Base-by-base conservation (phyloP, 23 tunicate genomes). In the Oikopleura vanhoeffeni region DNA sequence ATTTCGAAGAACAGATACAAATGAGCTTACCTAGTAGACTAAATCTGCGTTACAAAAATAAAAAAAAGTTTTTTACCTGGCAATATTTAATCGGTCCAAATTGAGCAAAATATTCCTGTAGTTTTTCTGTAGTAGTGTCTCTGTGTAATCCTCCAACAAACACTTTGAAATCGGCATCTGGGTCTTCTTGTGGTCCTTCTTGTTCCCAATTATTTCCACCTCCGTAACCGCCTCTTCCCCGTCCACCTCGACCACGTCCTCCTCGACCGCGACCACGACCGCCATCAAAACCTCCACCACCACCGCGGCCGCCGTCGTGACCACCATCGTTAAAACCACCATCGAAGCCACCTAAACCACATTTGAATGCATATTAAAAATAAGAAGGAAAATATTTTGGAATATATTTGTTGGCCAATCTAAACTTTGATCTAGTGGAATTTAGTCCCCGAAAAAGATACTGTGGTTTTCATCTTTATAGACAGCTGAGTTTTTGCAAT, bases 231-330 rank as follows among this genome's bases (percentile, higher is more conserved):
- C 79, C 79, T 24, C 79, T 38, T 2, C 27, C 27, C 32, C 79
- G 79, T 28, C 79, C 79, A n/a, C n/a, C n/a, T 71, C 79, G 4
- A 24, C 79, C 79, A 71, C 79, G 79, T 33, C 79, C 79, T 71
- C 79, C 79, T 2, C 34, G 35, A 71, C 35, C 27, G 38, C 79
- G 34, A 30, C 79, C 79, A 33, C 4, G 34, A 13, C 79, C 79
- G 34, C 35, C 4, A 18, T 38, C 79, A n/a, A n/a, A n/a, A 38
- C 79, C 79, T 33, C 3, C 3, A 32, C 79, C 79, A 30, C 27
- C 79, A 71, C 2, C 27, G 38, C 3, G 35, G 38, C 79, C 79
- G 79, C 35, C 35, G 79, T 71, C 3, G 38, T 18, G 35, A 30
- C 35, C 79, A 13, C 79, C 79, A 18, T 38, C 35, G 32, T 71